Conservation (phyloP, 1,140 invertebrate genomes). For the Euborellia annulipes region DNA sequence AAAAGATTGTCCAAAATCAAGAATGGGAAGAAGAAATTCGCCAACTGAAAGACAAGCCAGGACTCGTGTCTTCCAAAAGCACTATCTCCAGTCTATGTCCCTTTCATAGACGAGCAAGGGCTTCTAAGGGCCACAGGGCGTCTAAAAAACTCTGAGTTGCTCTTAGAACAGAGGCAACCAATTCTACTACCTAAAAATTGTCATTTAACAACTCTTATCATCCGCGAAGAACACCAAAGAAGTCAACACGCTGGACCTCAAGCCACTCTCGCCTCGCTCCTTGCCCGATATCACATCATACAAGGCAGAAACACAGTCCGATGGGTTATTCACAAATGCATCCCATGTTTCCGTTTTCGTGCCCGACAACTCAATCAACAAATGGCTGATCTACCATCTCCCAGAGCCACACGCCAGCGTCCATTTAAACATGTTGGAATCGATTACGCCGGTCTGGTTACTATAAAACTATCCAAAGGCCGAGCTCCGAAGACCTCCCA, state of each 20-base stretch:
- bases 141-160: too few relatives aligned
- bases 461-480: conserved; percentile 7
- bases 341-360: conserved; percentile 16
- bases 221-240: conserved; percentile 18
- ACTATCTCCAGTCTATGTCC: too few relatives aligned
- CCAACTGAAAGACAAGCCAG: too few relatives aligned
- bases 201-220: too few relatives aligned
- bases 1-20: too few relatives aligned
- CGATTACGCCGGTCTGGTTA: conserved; percentile 27
- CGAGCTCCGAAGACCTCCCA: conserved; percentile 14
- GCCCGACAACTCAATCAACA: conserved; percentile 9
- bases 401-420: conserved; percentile 11
- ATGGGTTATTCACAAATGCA: conserved; percentile 17
- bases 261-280: conserved; percentile 12
- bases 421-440: conserved; percentile 23
- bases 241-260: conserved; percentile 20
- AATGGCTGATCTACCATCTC: conserved; percentile 17
- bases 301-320: conserved; percentile 13
- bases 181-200: too few relatives aligned
- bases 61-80: too few relatives aligned
- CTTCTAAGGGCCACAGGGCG: too few relatives aligned
- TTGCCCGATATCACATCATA: conserved; percentile 21
- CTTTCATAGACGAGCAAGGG: too few relatives aligned
- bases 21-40: too few relatives aligned
- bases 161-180: too few relatives aligned